Evolutionary conservation across 2,113 vertebrate species (phyloP).

Genomic region (Rhizomys pruinosus): DNA sequence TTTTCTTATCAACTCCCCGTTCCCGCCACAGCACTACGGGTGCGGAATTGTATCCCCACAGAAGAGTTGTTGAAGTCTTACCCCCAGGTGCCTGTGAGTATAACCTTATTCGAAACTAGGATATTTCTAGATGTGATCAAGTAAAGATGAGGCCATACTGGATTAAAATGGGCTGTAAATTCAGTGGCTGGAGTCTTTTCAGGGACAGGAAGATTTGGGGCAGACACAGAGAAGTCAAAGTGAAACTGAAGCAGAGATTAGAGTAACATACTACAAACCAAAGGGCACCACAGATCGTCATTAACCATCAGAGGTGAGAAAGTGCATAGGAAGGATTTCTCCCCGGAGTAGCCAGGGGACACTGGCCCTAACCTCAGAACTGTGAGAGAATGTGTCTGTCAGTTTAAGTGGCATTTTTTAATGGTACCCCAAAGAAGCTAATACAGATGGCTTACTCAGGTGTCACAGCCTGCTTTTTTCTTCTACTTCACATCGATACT

Average conservation of each 20-base stretch:
- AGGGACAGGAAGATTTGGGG: not conserved
- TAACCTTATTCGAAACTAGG: not conserved
- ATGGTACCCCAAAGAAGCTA: not conserved
- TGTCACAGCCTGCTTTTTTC: not conserved
- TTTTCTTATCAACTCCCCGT: not conserved
- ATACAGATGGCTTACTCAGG: not conserved
- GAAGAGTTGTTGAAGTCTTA: not conserved
- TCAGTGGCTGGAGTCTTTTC: not conserved
- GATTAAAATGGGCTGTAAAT: conserved; percentile 4
- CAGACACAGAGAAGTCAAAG: not conserved
- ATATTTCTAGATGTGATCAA: not conserved
- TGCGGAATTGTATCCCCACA: not conserved
- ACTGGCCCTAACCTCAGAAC: not conserved
- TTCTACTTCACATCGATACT: not conserved
- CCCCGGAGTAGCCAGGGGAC: not conserved
- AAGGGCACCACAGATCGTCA: not conserved
- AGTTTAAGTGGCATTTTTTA: not conserved
- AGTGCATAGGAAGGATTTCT: not conserved
- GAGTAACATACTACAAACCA: not conserved
- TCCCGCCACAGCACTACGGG: not conserved
- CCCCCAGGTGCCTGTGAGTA: not conserved
- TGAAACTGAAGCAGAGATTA: not conserved
- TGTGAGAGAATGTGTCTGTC: not conserved
- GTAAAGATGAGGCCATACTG: not conserved
- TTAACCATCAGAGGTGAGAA: not conserved